Percentiles rank a stretch among this genome's conserved stretches.
These are phyloP conservation scores for Pilophorus perplexus DNA, from an alignment of 2,888 invertebrate species.

Conservation along the genomic window DNA sequence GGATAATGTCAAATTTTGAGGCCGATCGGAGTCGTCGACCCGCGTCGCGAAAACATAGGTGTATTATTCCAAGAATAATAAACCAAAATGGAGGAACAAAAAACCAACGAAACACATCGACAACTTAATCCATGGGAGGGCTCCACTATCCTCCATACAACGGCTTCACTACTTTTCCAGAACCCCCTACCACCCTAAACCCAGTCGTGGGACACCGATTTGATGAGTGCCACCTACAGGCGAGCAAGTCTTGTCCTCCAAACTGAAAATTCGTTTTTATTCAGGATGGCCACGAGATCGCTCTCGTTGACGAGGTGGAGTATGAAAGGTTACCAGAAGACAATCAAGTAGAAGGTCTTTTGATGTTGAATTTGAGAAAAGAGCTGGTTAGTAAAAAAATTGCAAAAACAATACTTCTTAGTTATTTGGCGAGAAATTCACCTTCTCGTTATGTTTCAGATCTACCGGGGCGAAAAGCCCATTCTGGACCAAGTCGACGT, in stretches of 20 bases:
- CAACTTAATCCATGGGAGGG: no score
- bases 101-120: no score
- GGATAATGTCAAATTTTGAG: no score
- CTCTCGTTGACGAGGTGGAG: conserved; percentile 6
- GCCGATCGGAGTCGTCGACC: no score
- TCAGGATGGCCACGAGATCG: conserved; percentile 25
- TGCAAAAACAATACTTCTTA: not conserved
- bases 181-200: no score
- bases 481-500: conserved; percentile 1
- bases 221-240: not conserved
- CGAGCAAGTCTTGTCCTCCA: not conserved
- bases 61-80: no score
- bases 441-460: conserved; percentile 12
- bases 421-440: not conserved
- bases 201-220: no score
- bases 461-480: conserved; percentile 11
- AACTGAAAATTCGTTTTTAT: not conserved
- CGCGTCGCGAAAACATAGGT: no score
- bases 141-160: no score
- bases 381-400: conserved; percentile 5
- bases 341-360: not conserved
- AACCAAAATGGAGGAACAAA: no score
- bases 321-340: conserved; percentile 3
- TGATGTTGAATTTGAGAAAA: conserved; percentile 16
- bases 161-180: no score